Base-by-base conservation (phyloP, 2,797 vertebrate species). In the Dendrocincla fuliginosa region DNA sequence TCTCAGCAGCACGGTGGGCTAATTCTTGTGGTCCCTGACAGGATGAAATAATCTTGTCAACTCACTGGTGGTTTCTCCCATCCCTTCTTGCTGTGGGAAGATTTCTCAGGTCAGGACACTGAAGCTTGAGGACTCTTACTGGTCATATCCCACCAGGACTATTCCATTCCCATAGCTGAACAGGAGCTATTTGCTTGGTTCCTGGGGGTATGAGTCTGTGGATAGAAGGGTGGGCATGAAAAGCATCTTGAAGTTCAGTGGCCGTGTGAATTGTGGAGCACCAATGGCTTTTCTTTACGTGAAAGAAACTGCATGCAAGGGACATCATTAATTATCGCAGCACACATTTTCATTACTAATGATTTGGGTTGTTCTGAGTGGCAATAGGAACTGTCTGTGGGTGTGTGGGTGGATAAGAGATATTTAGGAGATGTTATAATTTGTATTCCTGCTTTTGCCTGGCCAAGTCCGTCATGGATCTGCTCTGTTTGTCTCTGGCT, bases 361-460 rank as follows among this genome's bases (percentile, higher is more conserved):
- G 79, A 56, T 94, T 86, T 90, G 94, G 79, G 94, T 44, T 81
- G 82, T 47, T 93, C 87, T 73, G 79, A 85, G 93, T 32, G 47
- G 92, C 92, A 84, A 9, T 24, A 67, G 95, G 95, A 95, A 73
- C 90, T 68, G 90, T 41, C 89, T 95, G 64, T 25, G 87, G 64
- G 19, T 70, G 90, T 9, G 94, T 87, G 93, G 92, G 87, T 74
- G 89, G 84, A 39, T 93, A 91, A 59, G 91, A 92, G 78, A 91
- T 79, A 60, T 76, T 92, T n/a, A 49, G 37, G 73, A 90, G 76
- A 84, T 65, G 65, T 90, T 79, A 37, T 85, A 92, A 94, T 95
- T 95, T 91, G 73, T 91, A 64, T 94, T 94, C 44, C 82, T 90
- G 79, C 55, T 86, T 81, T 73, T 67, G 32, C 95, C 46, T 6